Percentiles rank a stretch among this genome's conserved stretches.
These are phyloP conservation scores for Congeria kusceri DNA, from an alignment of 2,888 invertebrate genomes.

Conservation along the genomic window DNA sequence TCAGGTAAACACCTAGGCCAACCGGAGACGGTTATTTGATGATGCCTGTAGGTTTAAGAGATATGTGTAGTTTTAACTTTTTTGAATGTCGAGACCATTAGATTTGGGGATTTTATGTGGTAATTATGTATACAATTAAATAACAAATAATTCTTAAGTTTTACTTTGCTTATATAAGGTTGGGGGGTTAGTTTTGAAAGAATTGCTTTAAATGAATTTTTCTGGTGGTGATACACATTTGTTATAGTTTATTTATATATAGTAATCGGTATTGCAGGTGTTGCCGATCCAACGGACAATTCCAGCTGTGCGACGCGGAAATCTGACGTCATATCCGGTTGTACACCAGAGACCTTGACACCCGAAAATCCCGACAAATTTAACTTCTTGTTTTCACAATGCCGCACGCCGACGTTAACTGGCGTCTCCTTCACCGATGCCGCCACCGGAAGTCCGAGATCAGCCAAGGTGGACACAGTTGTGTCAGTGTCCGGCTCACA, in stretches of 20 bases:
- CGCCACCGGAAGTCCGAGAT: background rate
- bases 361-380: constrained; percentile 45
- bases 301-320: constrained; percentile 49
- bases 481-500: constrained; percentile 61
- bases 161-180: too few relatives aligned
- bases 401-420: constrained; percentile 61
- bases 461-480: constrained; percentile 55
- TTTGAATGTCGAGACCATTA: too few relatives aligned
- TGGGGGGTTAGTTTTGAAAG: too few relatives aligned
- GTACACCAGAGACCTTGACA: constrained; percentile 39
- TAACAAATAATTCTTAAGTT: too few relatives aligned
- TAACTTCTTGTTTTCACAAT: constrained; percentile 59
- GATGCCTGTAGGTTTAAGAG: too few relatives aligned
- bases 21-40: too few relatives aligned
- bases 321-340: constrained; percentile 39
- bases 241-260: too few relatives aligned
- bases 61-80: too few relatives aligned
- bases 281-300: constrained; percentile 39
- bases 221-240: too few relatives aligned
- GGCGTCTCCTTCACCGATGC: constrained; percentile 33
- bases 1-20: background rate
- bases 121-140: too few relatives aligned
- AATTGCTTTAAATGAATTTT: too few relatives aligned
- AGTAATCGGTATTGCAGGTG: constrained; percentile 39
- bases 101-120: too few relatives aligned